Base-by-base conservation (phyloP, 2,113 vertebrate species). In the Calcarius ornatus region DNA sequence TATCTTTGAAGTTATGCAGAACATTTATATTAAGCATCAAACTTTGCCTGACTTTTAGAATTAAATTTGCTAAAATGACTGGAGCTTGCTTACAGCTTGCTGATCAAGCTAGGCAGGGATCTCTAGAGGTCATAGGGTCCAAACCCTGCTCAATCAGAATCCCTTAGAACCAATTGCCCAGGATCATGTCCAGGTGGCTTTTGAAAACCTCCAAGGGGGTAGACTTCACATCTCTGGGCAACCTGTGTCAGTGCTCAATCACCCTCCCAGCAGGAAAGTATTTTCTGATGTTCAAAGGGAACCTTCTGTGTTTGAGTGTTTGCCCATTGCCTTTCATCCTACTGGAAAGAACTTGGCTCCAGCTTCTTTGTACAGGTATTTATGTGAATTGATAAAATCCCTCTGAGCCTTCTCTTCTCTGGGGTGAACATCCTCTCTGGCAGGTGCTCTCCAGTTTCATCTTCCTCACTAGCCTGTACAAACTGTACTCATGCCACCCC, bases 21-120 rank as follows among this genome's bases (percentile, higher is more conserved):
- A 94, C 92, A 95, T 92, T 94, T 96, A 94, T 94, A 95, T 95
- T 94, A 95, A 91, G 95, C 77, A 94, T 37, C 64, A 94, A 94
- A 94, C 89, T 95, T 87, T 45, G 24, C 65, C 42, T 92, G 40
- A 64, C 64, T 92, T 95, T 87, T 51, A 89, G 81, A 94, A 88
- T 48, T 42, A 87, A 92, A 73, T 28, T 64, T 60, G 50, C 60
- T 68, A 53, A 95, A 84, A 71, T 51, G 50, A 42, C 42, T 76
- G 12, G 35, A 83, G 33, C 21, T 88, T 83, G 59, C 35, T 92
- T 60, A 83, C 30, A 88, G 61, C 17, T 53, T 53, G 51, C 28
- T 31, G 15, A 12, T 0, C 53, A n/a, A 78, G 15, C 11, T 40
- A 69, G 37, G 45, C 23, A 83, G 43, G 15, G n/a, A 85, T 24